Evolutionary conservation across 2,113 vertebrate genomes (phyloP), one percentile per base, ranked within the genome.

Genomic region (Phaethornis superciliosus): DNA sequence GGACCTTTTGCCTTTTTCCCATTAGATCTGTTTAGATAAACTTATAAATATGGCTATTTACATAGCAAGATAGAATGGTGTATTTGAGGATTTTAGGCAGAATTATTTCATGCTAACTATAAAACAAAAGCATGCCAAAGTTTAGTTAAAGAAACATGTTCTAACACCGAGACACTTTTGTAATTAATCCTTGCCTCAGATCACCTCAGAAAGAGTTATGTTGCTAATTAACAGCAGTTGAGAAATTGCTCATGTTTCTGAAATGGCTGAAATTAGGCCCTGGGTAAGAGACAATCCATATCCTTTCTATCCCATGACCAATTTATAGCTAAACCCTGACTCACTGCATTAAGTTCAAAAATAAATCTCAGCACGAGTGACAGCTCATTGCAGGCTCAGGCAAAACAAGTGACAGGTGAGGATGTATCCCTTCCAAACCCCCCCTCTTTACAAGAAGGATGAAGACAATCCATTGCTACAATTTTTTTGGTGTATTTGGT

Each of bases 131-230:
- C 42, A 51, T 26, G 85, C 85, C 81, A 88, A 74, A 68, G 44
- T 85, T 92, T 46, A 65, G 32, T 55, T 88, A 75, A 85, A 90
- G 89, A 78, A 95, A 93, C 88, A 78, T 85, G 96, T 90, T 81
- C 68, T 59, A 94, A 93, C 90, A 75, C 65, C 0, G 1, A 88
- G 82, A 75, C 94, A 94, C 88, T 93, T 90, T 89, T 69, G 72
- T 85, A 94, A 95, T 96, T 94, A 96, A 94, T 94, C 95, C 87
- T 82, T 0, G 12, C 46, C 67, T 96, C 37, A 96, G 90, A 93
- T 89, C 70, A 89, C 74, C 89, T 94, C 89, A 26, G 86, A 51
- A 91, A 76, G 84, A 93, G 22, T 79, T 84, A 85, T 33, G 82
- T 93, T 56, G 54, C 76, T 95, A 95, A 95, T 93, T 93, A 95